These are phyloP conservation scores for Sarcoramphus papa DNA, from an alignment of 2,797 vertebrate genomes.

Conservation along the genomic window DNA sequence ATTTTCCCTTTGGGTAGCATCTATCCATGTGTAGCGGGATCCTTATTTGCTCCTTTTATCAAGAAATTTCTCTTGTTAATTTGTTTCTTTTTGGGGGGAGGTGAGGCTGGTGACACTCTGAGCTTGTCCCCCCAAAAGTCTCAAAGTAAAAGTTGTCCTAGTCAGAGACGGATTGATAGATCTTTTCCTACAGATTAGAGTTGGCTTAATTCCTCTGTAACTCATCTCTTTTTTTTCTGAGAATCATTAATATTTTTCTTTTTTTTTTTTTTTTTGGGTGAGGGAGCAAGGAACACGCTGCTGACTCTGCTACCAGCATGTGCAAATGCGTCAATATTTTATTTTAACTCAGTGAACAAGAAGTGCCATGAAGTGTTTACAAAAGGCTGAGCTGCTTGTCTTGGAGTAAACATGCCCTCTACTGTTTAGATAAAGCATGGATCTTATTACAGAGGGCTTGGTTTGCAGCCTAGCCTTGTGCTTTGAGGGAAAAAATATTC, in stretches of 20 bases:
- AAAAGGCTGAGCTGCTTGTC: background rate
- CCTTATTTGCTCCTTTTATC: background rate
- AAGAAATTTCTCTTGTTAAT: background rate
- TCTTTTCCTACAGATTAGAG: background rate
- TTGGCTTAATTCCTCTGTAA: background rate
- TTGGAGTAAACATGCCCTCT: slow-evolving; percentile 63
- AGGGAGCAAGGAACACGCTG: background rate
- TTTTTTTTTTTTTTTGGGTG: background rate
- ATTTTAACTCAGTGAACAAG: background rate
- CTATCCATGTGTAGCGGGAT: background rate
- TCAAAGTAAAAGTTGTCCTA: background rate
- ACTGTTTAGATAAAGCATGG: slow-evolving; percentile 35
- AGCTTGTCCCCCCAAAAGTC: background rate
- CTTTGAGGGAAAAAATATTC: background rate
- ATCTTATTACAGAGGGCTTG: background rate
- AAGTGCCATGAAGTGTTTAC: background rate
- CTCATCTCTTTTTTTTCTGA: background rate
- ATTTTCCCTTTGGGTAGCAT: background rate
- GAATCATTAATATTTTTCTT: background rate
- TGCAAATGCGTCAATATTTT: background rate
- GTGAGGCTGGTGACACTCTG: background rate
- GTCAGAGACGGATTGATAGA: background rate
- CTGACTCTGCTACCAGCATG: background rate
- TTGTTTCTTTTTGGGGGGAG: background rate
- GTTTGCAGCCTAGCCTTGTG: background rate